Evolutionary conservation across 2,888 invertebrate genomes (phyloP), one percentile per base, ranked within the genome.

Genomic region (Stramonita haemastoma): DNA sequence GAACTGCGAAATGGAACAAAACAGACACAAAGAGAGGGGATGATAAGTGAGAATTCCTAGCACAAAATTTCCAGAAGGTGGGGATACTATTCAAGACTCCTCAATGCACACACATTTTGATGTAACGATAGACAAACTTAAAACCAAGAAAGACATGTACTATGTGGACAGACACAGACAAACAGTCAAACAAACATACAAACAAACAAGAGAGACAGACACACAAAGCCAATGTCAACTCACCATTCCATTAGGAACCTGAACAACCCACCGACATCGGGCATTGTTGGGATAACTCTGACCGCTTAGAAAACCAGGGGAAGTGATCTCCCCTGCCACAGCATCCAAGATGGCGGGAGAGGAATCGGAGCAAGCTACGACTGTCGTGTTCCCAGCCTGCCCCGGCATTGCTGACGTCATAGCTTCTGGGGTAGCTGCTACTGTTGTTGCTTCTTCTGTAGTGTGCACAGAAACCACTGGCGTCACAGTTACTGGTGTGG

Each of bases 241-340:
- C 60, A 86, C 86, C 86, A 86, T 86, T n/a, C 60, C 56, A 22
- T 46, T 13, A 17, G 86, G 86, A 22, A 86, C 86, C 22, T 91
- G 77, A 79, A 91, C 89, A 8, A 90, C 32, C 91, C 91, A 91
- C 19, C 34, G 88, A 79, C 91, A 91, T 19, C 70, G 86, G 11
- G 83, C 66, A 73, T 91, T 87, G 57, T 86, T 89, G 0, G 91
- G 90, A 87, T 91, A 91, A 56, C 19, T 34, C 22, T 70, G 6
- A 4, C 56, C 46, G 0, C 1, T 19, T 13, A 34, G 6, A 57
- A 89, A 91, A 6, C 90, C 91, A 56, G 91, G 91, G 29, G 90
- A 90, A 22, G 70, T 34, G 15, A 91, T 88, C 26, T 79, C 57
- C 60, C 90, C 91, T 87, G 89, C 60, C 2, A 36, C n/a, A 5